Conservation (phyloP, 1,140 invertebrate genomes). For the Drosophila bipectinata region DNA sequence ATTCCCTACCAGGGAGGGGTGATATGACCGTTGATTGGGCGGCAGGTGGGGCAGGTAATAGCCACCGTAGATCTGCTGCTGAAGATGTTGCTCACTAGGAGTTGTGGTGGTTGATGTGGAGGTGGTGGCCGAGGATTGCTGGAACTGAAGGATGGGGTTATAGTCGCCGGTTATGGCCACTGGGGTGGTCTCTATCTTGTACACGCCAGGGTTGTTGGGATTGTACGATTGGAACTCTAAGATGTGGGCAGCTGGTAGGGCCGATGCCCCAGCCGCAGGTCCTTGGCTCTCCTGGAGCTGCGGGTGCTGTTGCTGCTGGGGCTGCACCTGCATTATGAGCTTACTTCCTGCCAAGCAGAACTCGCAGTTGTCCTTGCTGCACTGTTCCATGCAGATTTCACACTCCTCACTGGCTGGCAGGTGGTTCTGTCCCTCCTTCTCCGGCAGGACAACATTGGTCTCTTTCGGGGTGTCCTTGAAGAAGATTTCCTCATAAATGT, state of each 20-base stretch:
- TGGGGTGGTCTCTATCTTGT: conserved; percentile 83
- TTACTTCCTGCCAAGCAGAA: conserved; percentile 52
- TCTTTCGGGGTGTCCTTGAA: conserved; percentile 76
- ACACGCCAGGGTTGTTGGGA: conserved; percentile 83
- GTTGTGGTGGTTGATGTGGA: conserved; percentile 61
- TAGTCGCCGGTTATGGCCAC: conserved; percentile 83
- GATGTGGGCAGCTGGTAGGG: conserved; percentile 67
- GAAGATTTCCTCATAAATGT: conserved; percentile 83
- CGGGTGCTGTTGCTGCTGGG: conserved; percentile 16
- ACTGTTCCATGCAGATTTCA: conserved; percentile 79
- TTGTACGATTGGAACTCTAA: conserved; percentile 83
- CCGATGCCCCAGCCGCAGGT: neutral
- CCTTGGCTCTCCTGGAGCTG: conserved; percentile 18
- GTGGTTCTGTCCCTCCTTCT: conserved; percentile 35
- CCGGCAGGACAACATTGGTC: conserved; percentile 21
- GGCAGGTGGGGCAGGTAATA: conserved; percentile 39
- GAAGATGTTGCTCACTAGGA: conserved; percentile 52
- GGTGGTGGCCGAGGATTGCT: conserved; percentile 59
- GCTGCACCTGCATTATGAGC: conserved; percentile 16
- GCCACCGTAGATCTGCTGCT: conserved; percentile 42
- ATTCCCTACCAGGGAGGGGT: conserved; percentile 10
- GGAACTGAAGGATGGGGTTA: conserved; percentile 80
- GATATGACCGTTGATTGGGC: conserved; percentile 23
- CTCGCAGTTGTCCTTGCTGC: conserved; percentile 77
- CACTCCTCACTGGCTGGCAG: conserved; percentile 50